A percentile compares a stretch with the other conserved stretches of the same genome.
Conservation (phyloP, 2,113 vertebrate genomes). For the Onychorhynchus coronatus region DNA sequence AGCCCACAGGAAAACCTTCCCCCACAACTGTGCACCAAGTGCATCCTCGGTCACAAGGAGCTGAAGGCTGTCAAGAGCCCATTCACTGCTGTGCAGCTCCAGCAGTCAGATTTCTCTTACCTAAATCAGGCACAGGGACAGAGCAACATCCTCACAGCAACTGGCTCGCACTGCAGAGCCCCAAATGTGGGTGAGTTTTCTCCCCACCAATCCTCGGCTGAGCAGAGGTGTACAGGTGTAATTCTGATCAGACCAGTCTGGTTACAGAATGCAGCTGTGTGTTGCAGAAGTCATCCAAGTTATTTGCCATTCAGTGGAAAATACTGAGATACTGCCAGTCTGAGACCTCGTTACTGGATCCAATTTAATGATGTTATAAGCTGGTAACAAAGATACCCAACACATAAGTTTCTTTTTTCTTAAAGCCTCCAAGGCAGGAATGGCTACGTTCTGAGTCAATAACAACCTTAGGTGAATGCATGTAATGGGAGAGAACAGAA, state of each 20-base stretch:
- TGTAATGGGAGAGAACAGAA: background rate
- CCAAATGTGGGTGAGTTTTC: fast-evolving
- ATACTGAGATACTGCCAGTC: background rate
- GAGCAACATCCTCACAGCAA: background rate
- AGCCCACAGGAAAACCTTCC: fast-evolving
- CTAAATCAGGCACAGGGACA: background rate
- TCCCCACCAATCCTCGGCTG: fast-evolving
- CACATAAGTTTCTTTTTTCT: background rate
- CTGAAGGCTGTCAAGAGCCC: background rate
- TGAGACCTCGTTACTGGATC: background rate
- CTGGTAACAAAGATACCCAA: background rate
- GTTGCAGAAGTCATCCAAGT: background rate
- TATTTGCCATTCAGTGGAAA: background rate
- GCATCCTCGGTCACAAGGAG: fast-evolving
- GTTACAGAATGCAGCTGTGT: background rate
- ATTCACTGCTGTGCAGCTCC: background rate
- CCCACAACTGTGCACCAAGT: fast-evolving
- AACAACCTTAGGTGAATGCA: background rate
- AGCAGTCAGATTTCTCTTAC: background rate
- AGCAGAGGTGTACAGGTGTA: background rate
- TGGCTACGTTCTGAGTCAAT: background rate
- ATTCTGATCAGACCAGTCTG: background rate
- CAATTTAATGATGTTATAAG: background rate
- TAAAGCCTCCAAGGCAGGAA: background rate
- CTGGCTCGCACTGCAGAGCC: fast-evolving